phyloP scores from a whole-genome alignment of 2,888 invertebrate genomes.

The Peribatodes rhomboidaria region DNA sequence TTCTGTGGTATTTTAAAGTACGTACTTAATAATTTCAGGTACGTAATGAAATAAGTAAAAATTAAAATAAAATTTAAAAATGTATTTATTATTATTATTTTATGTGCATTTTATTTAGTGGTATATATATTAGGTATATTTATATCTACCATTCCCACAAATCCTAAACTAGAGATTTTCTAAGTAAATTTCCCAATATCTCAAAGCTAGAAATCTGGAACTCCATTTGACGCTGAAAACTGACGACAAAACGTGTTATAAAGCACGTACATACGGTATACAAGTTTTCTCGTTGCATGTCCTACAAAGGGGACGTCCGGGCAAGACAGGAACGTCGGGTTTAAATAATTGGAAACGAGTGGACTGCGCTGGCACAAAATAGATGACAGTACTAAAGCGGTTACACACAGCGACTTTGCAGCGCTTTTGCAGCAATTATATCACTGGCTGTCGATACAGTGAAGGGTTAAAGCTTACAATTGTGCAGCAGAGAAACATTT shows the following conservation, averaged over 20 bases:
- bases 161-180: background rate
- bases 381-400: background rate
- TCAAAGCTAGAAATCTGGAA: background rate
- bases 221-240: slow-evolving; percentile 8
- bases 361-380: background rate
- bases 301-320: slow-evolving; percentile 30
- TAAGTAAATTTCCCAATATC: background rate
- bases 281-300: slow-evolving; percentile 23
- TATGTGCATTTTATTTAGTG: too few relatives aligned
- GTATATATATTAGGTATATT: too few relatives aligned
- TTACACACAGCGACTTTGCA: background rate
- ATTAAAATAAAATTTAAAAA: too few relatives aligned
- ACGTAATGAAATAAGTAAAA: too few relatives aligned
- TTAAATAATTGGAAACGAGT: slow-evolving; percentile 45
- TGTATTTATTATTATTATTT: too few relatives aligned
- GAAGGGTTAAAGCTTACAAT: too few relatives aligned
- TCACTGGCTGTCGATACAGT: too few relatives aligned
- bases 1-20: too few relatives aligned
- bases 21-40: too few relatives aligned
- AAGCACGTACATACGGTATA: slow-evolving; percentile 10
- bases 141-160: background rate
- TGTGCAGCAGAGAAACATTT: too few relatives aligned
- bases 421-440: background rate
- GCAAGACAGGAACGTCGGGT: slow-evolving; percentile 31
- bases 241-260: slow-evolving; percentile 1